Conservation (phyloP, 2,888 invertebrate species). For the Saturnia japonica region DNA sequence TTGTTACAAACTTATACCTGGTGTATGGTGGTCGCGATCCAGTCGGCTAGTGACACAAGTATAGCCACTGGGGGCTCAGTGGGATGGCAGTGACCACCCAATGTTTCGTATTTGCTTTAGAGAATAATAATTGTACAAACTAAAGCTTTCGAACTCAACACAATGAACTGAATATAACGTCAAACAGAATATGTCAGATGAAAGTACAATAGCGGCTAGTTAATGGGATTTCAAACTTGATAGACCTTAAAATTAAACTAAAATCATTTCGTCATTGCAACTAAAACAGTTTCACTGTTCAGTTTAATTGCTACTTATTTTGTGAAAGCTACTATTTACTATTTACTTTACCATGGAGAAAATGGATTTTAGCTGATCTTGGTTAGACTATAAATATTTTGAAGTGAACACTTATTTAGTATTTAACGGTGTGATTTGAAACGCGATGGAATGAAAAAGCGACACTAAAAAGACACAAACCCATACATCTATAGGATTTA, state of each 20-base stretch:
- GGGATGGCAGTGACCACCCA: no score
- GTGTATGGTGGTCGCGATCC: no score
- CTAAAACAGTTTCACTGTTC: background rate
- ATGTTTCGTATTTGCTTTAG: background rate
- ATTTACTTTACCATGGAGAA: background rate
- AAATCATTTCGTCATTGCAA: background rate
- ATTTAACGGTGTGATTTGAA: no score
- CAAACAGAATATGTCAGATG: constrained; percentile 10
- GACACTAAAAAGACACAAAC: no score
- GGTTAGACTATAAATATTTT: no score
- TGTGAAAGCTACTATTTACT: background rate
- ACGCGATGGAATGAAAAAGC: no score
- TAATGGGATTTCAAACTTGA: constrained; percentile 4
- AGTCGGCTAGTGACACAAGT: no score
- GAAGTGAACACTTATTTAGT: no score
- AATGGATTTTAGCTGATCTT: no score
- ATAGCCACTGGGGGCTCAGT: no score
- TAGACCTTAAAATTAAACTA: constrained; percentile 4
- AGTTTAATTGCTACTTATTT: background rate
- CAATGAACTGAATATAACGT: constrained; percentile 11
- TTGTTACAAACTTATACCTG: no score
- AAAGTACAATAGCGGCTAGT: constrained; percentile 5
- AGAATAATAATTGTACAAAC: background rate
- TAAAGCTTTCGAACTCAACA: background rate
- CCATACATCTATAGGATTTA: no score